A percentile compares a stretch with the other conserved stretches of the same genome.
Conservation (phyloP, 2,888 invertebrate species). For the Aporophyla nigra region DNA sequence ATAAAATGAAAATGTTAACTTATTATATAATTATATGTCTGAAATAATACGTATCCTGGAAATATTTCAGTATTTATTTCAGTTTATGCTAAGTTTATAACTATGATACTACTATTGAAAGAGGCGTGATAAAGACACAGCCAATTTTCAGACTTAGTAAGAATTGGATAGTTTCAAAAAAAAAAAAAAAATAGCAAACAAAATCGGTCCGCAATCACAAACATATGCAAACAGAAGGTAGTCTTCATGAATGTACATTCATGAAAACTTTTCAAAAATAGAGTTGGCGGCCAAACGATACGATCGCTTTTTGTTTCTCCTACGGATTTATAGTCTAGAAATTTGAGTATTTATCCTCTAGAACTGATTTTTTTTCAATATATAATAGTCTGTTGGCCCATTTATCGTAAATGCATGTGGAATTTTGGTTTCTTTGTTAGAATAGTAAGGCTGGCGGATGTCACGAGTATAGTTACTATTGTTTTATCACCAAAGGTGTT, state of each 20-base stretch:
- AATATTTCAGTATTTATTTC: too few species aligned
- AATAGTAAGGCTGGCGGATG: constrained; percentile 69
- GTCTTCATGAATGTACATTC: too few species aligned
- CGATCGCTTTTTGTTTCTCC: not conserved
- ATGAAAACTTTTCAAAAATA: not conserved
- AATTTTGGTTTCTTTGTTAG: constrained; percentile 70
- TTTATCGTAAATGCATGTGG: constrained; percentile 10
- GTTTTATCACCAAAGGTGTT: constrained; percentile 66
- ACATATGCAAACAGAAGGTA: too few species aligned
- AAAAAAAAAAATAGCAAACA: not conserved
- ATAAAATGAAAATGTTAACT: too few species aligned
- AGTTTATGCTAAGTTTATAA: too few species aligned
- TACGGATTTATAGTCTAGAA: not conserved
- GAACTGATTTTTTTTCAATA: not conserved
- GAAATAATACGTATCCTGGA: not conserved
- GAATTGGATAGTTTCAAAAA: not conserved
- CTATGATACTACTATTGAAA: not conserved
- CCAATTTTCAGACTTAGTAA: not conserved
- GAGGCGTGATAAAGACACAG: not conserved
- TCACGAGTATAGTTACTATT: constrained; percentile 74
- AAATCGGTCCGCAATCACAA: not conserved
- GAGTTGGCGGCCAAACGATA: too few species aligned
- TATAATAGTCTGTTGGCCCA: not conserved
- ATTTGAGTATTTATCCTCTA: not conserved
- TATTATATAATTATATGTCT: too few species aligned